Evolutionary conservation across 2,797 vertebrate species (phyloP).

Genomic region (Gouania willdenowi): DNA sequence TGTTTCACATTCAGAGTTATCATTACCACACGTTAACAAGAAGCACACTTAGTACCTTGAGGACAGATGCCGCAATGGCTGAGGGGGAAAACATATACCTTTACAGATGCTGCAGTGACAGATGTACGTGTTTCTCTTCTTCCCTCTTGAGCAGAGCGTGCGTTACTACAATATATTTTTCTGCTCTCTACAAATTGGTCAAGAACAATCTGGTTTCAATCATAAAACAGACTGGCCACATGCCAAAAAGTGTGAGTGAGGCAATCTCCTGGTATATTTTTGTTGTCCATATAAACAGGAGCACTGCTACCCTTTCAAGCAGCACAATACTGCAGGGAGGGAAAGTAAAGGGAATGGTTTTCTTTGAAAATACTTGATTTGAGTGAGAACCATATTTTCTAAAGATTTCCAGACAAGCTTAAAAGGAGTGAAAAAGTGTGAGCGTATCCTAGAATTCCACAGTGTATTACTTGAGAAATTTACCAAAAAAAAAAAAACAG

Average conservation of each 20-base stretch:
- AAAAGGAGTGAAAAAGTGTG: too few species aligned
- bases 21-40: constrained; percentile 22
- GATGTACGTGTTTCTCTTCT: constrained; percentile 37
- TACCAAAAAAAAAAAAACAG: too few species aligned
- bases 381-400: too few species aligned
- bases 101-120: constrained; percentile 25
- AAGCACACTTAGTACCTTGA: constrained; percentile 28
- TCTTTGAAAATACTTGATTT: too few species aligned
- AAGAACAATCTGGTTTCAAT: constrained; percentile 80
- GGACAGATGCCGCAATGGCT: constrained; percentile 14
- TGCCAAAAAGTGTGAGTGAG: constrained; percentile 61
- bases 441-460: too few species aligned
- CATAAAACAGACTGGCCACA: constrained; percentile 68
- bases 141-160: constrained; percentile 77
- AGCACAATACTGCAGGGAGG: constrained; percentile 17
- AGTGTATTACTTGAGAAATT: too few species aligned
- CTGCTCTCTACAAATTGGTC: constrained; percentile 44
- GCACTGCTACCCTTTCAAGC: constrained; percentile 13
- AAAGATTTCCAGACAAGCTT: too few species aligned
- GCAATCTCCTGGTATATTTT: constrained; percentile 65
- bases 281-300: constrained; percentile 62
- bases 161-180: constrained; percentile 71
- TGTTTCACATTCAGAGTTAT: constrained; percentile 28
- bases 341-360: too few species aligned
- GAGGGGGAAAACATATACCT: constrained; percentile 9